Evolutionary conservation across 2,797 vertebrate genomes (phyloP).

Genomic region (Hemibagrus guttatus): DNA sequence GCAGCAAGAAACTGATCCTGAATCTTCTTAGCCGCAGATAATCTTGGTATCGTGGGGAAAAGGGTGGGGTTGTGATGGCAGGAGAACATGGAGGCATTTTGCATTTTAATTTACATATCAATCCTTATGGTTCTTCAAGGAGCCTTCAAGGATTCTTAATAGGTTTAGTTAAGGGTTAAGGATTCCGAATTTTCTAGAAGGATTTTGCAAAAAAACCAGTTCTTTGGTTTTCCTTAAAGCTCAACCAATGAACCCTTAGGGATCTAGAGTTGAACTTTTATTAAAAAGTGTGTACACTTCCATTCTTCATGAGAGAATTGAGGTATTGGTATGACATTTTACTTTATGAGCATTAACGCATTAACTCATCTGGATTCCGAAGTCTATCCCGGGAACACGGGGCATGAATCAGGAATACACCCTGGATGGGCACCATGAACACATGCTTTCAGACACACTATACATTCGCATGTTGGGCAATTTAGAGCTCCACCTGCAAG

Average conservation of each 20-base stretch:
- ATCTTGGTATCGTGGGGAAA: background rate
- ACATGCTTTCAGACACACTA: background rate
- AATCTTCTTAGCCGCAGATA: background rate
- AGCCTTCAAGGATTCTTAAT: background rate
- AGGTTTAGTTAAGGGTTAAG: background rate
- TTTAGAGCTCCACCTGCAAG: too few relatives aligned
- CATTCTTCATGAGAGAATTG: background rate
- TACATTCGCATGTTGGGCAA: too few relatives aligned
- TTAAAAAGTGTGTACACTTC: background rate
- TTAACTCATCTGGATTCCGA: background rate
- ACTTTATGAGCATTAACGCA: background rate
- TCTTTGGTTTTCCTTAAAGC: background rate
- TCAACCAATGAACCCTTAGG: background rate
- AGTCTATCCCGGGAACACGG: too few relatives aligned
- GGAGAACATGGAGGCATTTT: background rate
- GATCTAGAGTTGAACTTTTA: background rate
- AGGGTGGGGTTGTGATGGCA: background rate
- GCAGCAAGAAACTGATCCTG: background rate
- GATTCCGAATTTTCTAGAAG: background rate
- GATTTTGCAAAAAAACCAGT: background rate
- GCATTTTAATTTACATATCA: background rate
- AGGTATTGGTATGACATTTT: background rate
- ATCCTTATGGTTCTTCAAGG: background rate
- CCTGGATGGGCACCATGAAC: background rate
- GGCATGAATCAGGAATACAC: background rate